phyloP scores from a whole-genome alignment of 2,797 vertebrate genomes.

The Heteromormyrus szaboi region DNA sequence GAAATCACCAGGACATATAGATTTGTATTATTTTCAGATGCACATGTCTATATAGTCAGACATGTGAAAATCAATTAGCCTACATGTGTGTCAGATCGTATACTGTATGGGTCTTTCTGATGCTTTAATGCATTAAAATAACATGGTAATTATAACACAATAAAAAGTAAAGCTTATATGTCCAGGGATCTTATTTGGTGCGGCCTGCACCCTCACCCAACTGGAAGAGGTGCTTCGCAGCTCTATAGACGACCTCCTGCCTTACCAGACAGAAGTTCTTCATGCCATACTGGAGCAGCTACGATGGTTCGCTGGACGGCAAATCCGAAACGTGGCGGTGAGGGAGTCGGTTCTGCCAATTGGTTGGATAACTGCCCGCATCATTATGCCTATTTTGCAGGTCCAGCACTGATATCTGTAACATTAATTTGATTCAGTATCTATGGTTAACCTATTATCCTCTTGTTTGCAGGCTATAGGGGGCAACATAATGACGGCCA shows the following conservation, averaged over 20 bases:
- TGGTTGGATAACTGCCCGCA: neutral
- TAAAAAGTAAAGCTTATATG: neutral
- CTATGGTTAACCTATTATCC: neutral
- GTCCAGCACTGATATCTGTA: neutral
- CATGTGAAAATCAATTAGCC: neutral
- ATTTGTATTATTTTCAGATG: neutral
- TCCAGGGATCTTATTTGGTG: conserved; percentile 76
- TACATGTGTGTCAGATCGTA: neutral
- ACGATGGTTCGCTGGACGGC: conserved; percentile 85
- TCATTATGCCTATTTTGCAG: neutral
- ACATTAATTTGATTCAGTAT: neutral
- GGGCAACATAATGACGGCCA: conserved; percentile 97
- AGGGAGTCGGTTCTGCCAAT: conserved; percentile 37
- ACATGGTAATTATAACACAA: neutral
- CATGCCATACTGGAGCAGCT: conserved; percentile 78
- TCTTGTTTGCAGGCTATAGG: conserved; percentile 72
- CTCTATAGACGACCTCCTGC: conserved; percentile 56
- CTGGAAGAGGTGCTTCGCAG: conserved; percentile 65
- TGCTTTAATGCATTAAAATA: neutral
- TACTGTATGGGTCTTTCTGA: neutral
- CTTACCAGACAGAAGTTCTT: conserved; percentile 72
- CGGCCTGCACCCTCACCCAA: conserved; percentile 69
- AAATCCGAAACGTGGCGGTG: conserved; percentile 91
- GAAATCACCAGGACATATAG: neutral
- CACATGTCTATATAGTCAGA: neutral